Evolutionary conservation across 2,113 vertebrate species (phyloP).

Genomic region (Trichomycterus rosablanca): DNA sequence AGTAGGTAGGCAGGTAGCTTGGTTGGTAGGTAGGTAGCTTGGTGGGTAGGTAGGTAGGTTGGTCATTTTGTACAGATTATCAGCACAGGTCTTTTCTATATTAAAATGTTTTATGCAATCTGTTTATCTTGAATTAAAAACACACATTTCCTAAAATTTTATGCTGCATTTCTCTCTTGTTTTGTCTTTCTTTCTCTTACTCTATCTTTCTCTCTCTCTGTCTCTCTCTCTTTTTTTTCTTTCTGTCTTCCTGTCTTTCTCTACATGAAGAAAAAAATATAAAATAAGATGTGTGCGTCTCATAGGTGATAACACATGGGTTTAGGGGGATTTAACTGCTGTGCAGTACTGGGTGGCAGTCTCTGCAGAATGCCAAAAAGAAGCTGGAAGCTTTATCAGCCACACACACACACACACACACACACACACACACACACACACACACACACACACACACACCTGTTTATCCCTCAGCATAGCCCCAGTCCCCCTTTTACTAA

Average conservation of each 20-base stretch:
- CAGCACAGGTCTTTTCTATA: no score
- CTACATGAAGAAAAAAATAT: constrained; percentile 49
- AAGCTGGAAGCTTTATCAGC: constrained; percentile 48
- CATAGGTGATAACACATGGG: constrained; percentile 61
- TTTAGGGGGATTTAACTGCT: constrained; percentile 65
- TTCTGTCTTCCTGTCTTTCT: constrained; percentile 1
- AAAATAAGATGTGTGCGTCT: constrained; percentile 58
- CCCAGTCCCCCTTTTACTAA: constrained; percentile 66
- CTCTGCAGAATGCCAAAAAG: constrained; percentile 50
- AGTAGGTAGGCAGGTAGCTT: no score
- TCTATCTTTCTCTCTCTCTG: no score
- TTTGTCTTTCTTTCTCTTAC: no score
- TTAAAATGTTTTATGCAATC: no score
- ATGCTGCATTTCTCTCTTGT: no score
- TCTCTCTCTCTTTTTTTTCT: no score
- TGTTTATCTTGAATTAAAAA: no score
- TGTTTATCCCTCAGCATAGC: constrained; percentile 58
- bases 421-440: constrained; percentile 28
- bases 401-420: constrained; percentile 58
- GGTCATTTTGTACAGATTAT: no score
- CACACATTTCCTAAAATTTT: no score
- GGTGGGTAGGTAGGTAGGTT: no score
- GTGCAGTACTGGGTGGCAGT: constrained; percentile 51
- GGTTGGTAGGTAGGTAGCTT: no score
- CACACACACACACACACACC: constrained; percentile 41